Base-by-base conservation (phyloP, 2,888 invertebrate genomes). In the Lagria hirta region DNA sequence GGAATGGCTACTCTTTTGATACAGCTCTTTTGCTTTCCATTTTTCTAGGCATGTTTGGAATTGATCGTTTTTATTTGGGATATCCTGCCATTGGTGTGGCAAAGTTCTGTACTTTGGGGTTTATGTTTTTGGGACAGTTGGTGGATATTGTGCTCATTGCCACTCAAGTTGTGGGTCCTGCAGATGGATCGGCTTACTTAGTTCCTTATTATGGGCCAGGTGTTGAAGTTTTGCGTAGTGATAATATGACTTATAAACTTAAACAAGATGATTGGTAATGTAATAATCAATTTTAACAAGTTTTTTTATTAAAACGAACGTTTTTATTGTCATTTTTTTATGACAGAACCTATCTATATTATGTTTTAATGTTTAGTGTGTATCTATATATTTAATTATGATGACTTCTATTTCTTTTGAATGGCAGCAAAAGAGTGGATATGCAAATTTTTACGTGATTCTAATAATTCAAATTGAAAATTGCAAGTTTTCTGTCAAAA, bases 51-150 rank as follows among this genome's bases (percentile, higher is more conserved):
- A 95, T 97, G 91, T 93, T 99, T 75, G 99, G 99, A 10, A 79
- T 92, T 13, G 99, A 99, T 69, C 78, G 99, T 47, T 97, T 99
- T 73, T 99, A 99, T 67, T 77, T 99, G n/a, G 99, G 99, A 15
- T 98, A 98, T 70, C 95, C 94, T 35, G 97, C 94, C 1, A 82
- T 98, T 54, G 98, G 97, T 1, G 73, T 97, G 48, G 82, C 96
- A 14, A 98, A 99, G 71, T 80, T 98, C 51, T 93, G 95, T 66
- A 97, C 98, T 1, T 75, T 97, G 38, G 98, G 98, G 8, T 97
- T 97, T 66, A 87, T 98, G 82, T 95, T 98, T 65, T 76, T 99
- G 16, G 92, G 96, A 30, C 97, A 98, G 71, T 75, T 99, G 16
- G 75, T 95, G 48, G 99, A 99, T 73, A 88, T 99, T 26, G 85